These are phyloP conservation scores for Dinocampus coccinellae DNA, from an alignment of 2,888 invertebrate species.

Conservation along the genomic window DNA sequence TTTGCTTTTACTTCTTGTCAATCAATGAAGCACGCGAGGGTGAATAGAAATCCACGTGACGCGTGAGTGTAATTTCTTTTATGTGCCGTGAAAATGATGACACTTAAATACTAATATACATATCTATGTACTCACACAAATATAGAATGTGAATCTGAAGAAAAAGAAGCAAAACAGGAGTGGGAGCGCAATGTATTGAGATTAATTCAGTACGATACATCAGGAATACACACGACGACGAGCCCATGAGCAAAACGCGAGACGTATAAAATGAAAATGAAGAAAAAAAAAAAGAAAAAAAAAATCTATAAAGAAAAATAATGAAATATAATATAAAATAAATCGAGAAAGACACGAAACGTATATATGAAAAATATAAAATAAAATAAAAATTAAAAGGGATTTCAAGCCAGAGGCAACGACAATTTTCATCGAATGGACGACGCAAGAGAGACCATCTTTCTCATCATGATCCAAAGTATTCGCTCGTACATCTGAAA, in stretches of 20 bases:
- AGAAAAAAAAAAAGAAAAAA: slow-evolving; percentile 18
- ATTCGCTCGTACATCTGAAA: background rate
- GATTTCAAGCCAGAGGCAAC: slow-evolving; percentile 45
- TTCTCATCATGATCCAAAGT: slow-evolving; percentile 9
- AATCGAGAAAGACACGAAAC: slow-evolving; percentile 16
- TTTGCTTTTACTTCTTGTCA: slow-evolving; percentile 47
- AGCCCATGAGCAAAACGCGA: slow-evolving; percentile 28
- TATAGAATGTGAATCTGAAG: no score
- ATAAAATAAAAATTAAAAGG: slow-evolving; percentile 13
- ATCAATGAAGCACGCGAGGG: slow-evolving; percentile 48
- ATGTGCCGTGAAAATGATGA: slow-evolving; percentile 30
- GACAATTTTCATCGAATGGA: slow-evolving; percentile 59
- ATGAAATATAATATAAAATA: no score
- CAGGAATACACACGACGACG: slow-evolving; percentile 36
- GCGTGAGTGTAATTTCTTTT: slow-evolving; percentile 43
- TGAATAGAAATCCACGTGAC: slow-evolving; percentile 43
- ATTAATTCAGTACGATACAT: slow-evolving; percentile 42
- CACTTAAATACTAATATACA: no score
- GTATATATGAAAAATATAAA: slow-evolving; percentile 12
- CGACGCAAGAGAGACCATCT: slow-evolving; percentile 37
- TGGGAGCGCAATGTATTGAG: no score
- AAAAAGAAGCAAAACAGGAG: no score
- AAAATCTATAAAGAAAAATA: no score
- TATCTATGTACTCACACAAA: no score
- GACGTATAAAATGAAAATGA: slow-evolving; percentile 7